Evolutionary conservation across 2,797 vertebrate species (phyloP).

Genomic region (Tinamus major): DNA sequence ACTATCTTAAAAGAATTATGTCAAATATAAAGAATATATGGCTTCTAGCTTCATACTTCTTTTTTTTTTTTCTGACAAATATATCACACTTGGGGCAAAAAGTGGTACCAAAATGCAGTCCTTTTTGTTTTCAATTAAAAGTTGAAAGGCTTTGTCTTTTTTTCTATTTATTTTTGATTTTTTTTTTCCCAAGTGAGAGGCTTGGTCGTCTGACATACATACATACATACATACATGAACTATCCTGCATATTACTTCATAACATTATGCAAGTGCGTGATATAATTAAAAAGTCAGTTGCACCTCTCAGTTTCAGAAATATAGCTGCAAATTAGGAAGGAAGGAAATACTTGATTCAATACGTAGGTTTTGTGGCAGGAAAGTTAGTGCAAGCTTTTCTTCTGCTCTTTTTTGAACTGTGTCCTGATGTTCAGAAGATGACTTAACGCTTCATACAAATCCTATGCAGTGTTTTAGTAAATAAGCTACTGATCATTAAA

Average conservation of each 20-base stretch:
- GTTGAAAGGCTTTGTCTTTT: neutral
- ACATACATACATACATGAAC: neutral
- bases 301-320: neutral
- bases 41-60: neutral
- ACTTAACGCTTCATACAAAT: conserved; percentile 9
- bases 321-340: neutral
- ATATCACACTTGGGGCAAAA: neutral
- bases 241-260: neutral
- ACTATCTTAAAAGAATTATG: neutral
- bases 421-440: neutral
- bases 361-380: conserved; percentile 47
- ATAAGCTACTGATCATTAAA: neutral
- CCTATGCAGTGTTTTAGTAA: neutral
- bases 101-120: neutral
- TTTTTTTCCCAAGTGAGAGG: neutral
- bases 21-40: neutral
- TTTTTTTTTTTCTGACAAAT: conserved; percentile 15
- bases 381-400: neutral
- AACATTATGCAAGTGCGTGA: neutral
- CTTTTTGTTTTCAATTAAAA: neutral
- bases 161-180: neutral
- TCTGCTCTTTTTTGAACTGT: neutral
- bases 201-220: neutral
- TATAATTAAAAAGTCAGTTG: neutral
- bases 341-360: neutral